Conservation (phyloP, 1,140 invertebrate species). For the Drosophila paulistorum region DNA sequence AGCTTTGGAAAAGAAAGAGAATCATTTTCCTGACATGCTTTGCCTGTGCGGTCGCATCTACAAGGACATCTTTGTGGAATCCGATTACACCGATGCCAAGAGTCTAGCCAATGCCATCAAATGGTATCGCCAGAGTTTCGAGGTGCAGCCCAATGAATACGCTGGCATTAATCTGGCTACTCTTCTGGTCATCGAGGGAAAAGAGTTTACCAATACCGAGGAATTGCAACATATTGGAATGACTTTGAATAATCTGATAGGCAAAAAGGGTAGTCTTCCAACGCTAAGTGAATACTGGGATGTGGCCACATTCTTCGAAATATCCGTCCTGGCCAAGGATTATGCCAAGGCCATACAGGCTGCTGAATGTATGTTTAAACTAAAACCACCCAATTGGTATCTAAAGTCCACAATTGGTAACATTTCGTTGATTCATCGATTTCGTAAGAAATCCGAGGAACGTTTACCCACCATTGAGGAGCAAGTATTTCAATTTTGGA, state of each 20-base stretch:
- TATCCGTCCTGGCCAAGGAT: constrained; percentile 98
- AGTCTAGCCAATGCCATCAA: constrained; percentile 96
- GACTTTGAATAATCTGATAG: constrained; percentile 98
- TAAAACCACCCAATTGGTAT: constrained; percentile 99
- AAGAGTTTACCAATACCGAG: constrained; percentile 95
- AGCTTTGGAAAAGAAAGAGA: constrained; percentile 95
- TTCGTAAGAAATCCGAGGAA: constrained; percentile 92
- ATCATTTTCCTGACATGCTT: constrained; percentile 98
- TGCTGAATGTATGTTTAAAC: constrained; percentile 99
- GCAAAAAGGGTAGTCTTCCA: constrained; percentile 97
- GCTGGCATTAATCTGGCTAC: constrained; percentile 99
- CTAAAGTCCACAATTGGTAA: constrained; percentile 99
- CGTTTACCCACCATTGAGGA: constrained; percentile 89
- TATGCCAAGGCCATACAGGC: constrained; percentile 98
- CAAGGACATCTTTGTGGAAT: constrained; percentile 99
- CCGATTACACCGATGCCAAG: constrained; percentile 93
- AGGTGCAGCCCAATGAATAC: constrained; percentile 99
- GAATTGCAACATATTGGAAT: constrained; percentile 94
- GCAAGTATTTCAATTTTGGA: constrained; percentile 98
- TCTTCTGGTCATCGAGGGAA: constrained; percentile 97
- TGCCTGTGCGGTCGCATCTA: constrained; percentile 99
- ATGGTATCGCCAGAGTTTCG: constrained; percentile 99
- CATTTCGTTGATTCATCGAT: constrained; percentile 97
- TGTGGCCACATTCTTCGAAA: constrained; percentile 99
- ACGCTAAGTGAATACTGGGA: constrained; percentile 99